Evolutionary conservation across 2,888 invertebrate species (phyloP).

Genomic region (Agrochola lota): DNA sequence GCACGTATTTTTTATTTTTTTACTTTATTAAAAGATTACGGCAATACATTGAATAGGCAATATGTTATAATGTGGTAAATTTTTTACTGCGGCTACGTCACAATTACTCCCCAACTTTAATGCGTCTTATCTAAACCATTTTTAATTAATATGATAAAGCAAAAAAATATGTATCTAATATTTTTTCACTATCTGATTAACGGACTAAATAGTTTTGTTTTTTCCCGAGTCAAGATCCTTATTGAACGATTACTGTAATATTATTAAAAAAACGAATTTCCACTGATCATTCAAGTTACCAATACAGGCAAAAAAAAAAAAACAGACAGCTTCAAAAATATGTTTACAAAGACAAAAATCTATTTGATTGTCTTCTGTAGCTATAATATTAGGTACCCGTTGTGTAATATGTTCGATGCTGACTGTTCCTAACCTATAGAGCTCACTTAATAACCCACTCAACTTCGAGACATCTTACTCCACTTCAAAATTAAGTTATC

Average conservation of each 20-base stretch:
- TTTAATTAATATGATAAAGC: too few relatives aligned
- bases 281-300: background rate
- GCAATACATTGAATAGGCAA: too few relatives aligned
- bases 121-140: too few relatives aligned
- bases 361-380: background rate
- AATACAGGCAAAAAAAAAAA: background rate
- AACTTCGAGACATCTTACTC: conserved; percentile 28
- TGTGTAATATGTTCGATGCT: background rate
- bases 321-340: background rate
- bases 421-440: background rate
- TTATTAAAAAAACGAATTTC: background rate
- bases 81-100: too few relatives aligned
- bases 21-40: too few relatives aligned
- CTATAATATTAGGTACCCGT: background rate
- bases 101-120: too few relatives aligned
- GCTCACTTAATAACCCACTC: conserved; percentile 24
- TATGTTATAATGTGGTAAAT: too few relatives aligned
- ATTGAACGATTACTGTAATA: background rate
- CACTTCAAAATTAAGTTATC: conserved; percentile 51
- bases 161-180: too few relatives aligned
- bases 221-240: too few relatives aligned
- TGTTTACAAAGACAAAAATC: background rate
- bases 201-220: too few relatives aligned
- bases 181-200: too few relatives aligned
- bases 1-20: too few relatives aligned